phyloP scores from a whole-genome alignment of 2,113 vertebrate genomes.

The Archocentrus centrarchus region DNA sequence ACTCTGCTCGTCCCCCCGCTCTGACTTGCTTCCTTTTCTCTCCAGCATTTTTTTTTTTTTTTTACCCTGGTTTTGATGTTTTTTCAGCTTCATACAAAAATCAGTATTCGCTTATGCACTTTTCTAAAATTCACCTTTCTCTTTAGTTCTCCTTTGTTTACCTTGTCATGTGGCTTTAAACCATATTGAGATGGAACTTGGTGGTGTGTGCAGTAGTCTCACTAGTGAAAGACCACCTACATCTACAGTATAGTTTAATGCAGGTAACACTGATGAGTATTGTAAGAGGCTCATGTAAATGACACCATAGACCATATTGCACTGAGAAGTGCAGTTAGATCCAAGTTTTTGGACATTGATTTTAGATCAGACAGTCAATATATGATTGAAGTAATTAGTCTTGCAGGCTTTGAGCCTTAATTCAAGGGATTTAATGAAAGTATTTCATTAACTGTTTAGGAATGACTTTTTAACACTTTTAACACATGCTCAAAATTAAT shows the following conservation, averaged over 20 bases:
- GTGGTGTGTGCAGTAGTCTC: neutral
- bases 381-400: neutral
- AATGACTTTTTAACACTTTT: no score
- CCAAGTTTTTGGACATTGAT: neutral
- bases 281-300: no score
- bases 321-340: no score
- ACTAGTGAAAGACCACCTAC: neutral
- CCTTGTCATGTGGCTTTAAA: neutral
- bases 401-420: no score
- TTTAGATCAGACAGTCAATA: neutral
- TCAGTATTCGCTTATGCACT: neutral
- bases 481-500: neutral
- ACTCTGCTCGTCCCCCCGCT: neutral
- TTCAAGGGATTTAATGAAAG: no score
- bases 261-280: neutral
- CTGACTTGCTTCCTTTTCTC: neutral
- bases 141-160: neutral
- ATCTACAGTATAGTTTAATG: neutral
- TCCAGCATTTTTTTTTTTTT: neutral
- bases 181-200: neutral
- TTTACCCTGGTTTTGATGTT: neutral
- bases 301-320: no score
- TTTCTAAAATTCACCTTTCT: neutral
- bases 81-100: neutral
- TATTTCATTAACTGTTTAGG: no score